Percentiles rank a stretch among this genome's conserved stretches.
phyloP scores from a whole-genome alignment of 2,113 vertebrate species.

The Eubucco bourcierii region DNA sequence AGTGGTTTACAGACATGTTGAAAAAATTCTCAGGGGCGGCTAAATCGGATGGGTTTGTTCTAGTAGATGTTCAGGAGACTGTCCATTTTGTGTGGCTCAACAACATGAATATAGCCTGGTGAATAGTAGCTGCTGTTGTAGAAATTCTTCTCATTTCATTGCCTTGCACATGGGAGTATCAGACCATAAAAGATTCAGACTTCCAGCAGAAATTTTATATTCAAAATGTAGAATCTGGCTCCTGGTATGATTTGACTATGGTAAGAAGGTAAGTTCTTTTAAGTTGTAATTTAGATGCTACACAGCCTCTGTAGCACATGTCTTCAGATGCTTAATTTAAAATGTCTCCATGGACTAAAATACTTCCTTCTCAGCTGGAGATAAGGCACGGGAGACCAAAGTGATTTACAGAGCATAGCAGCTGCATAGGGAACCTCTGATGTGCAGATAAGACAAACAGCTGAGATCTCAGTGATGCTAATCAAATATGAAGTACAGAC shows the following conservation, averaged over 20 bases:
- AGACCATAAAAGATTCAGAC: neutral
- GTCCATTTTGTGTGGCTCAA: rapidly evolving
- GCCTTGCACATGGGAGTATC: neutral
- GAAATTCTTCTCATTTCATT: neutral
- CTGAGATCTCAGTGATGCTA: neutral
- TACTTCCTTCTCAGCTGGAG: neutral
- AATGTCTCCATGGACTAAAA: neutral
- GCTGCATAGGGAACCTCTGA: neutral
- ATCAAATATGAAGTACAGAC: neutral
- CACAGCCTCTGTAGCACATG: neutral
- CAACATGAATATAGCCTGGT: neutral
- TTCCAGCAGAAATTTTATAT: neutral
- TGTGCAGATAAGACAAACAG: neutral
- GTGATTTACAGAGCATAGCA: neutral
- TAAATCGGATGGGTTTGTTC: neutral
- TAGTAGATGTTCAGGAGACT: rapidly evolving
- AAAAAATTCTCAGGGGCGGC: neutral
- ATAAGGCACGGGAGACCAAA: neutral
- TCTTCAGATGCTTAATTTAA: neutral
- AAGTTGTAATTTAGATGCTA: neutral
- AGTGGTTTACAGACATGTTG: neutral
- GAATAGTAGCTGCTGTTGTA: neutral
- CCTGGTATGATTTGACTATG: neutral
- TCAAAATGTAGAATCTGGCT: neutral
- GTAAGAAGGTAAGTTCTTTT: neutral